Base-by-base conservation (phyloP, 2,797 vertebrate species). In the Poecilia wingei region DNA sequence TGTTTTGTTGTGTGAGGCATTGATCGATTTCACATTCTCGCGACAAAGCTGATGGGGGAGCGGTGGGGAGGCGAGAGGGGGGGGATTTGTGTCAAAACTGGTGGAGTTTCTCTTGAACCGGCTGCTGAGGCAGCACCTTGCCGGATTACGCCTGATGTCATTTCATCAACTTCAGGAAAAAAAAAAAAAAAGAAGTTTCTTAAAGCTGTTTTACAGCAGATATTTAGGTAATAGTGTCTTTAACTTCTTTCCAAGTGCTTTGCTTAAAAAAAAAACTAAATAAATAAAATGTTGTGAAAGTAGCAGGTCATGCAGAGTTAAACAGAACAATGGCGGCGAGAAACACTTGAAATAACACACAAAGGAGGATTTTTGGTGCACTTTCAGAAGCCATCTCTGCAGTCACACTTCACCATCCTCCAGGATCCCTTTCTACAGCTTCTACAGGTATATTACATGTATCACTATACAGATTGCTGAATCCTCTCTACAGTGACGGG, bases 381-480 rank as follows among this genome's bases (percentile, higher is more conserved):
- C 93, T 89, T 74, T 87, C 88, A 90, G 87, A 91, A 88, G 87
- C 90, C 86, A 93, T 86, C 77, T 82, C 88, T 82, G 90, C 91
- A 82, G 77, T 89, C 71, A 78, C 86, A 81, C 66, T 82, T 83
- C 78, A 80, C 49, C 51, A 77, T 53, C 74, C 81, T 76, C 91
- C 76, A 20, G 72, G 85, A 84, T 72, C 79, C 79, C 81, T 88
- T 31, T 75, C 68, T 70, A 43, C 68, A 43, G 68, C 41, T 68
- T 84, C 92, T 93, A 93, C 91, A 94, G 87, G 86, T 94, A 94
- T 94, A 88, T 93, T 93, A 95, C 91, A 95, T 83, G 76, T 90
- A 86, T 92, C 75, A 64, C 90, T 94, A 90, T 94, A 94, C 92
- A 95, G 75, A 87, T 91, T 86, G 94, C 92, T 94, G 95, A 89